Evolutionary conservation across 2,888 invertebrate species (phyloP).

Genomic region (Fragum sueziense): DNA sequence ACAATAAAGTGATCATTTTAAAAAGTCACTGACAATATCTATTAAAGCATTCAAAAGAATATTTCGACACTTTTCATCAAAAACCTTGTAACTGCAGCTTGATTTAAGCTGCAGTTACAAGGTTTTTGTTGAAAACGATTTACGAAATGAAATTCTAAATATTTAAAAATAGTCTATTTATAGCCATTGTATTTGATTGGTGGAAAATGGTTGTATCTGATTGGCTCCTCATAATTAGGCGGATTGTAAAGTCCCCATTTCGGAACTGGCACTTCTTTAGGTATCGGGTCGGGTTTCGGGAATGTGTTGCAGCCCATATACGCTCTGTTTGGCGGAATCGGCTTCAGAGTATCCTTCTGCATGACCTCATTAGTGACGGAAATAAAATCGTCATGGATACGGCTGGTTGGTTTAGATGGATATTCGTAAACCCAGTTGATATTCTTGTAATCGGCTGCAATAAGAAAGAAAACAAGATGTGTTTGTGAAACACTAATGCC

Average conservation of each 20-base stretch:
- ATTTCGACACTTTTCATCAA: too few species aligned
- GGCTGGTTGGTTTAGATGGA: constrained; percentile 77
- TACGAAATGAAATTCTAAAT: too few species aligned
- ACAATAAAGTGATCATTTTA: not conserved
- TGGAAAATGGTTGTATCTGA: constrained; percentile 76
- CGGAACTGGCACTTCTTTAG: constrained; percentile 76
- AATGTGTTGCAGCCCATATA: constrained; percentile 68
- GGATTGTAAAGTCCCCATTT: constrained; percentile 81
- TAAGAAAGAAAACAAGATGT: constrained; percentile 24
- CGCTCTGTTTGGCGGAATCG: constrained; percentile 75
- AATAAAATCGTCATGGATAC: constrained; percentile 71
- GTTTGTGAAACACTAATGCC: too few species aligned
- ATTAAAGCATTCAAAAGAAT: not conserved
- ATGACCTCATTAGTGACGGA: constrained; percentile 76
- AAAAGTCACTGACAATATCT: not conserved
- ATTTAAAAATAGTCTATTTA: constrained; percentile 36
- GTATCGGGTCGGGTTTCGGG: constrained; percentile 72
- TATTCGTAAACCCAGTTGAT: constrained; percentile 76
- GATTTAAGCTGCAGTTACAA: too few species aligned
- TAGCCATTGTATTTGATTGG: constrained; percentile 84
- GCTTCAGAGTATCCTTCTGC: constrained; percentile 72
- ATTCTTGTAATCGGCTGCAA: constrained; percentile 77
- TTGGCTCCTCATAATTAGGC: constrained; percentile 77
- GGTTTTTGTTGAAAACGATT: too few species aligned
- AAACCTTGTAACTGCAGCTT: too few species aligned